These are phyloP conservation scores for Phytoseiulus persimilis DNA, from an alignment of 2,888 invertebrate genomes.

Conservation along the genomic window DNA sequence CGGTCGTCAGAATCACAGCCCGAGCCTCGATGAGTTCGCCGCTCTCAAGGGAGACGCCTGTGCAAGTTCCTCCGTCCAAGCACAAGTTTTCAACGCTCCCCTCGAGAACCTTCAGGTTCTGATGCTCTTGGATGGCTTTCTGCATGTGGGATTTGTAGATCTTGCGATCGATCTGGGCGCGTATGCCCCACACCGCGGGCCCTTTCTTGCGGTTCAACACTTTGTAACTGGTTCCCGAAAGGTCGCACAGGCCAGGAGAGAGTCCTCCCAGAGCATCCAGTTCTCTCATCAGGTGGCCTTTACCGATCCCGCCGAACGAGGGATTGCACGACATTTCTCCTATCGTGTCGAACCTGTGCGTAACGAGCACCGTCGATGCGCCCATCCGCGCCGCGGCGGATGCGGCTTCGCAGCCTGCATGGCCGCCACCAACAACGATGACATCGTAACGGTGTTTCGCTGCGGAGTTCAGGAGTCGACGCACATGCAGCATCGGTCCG, in stretches of 20 bases:
- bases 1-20: slow-evolving; percentile 72
- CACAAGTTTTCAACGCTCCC: slow-evolving; percentile 71
- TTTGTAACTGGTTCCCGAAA: slow-evolving; percentile 70
- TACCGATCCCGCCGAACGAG: slow-evolving; percentile 83
- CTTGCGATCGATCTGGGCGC: slow-evolving; percentile 76
- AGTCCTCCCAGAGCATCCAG: slow-evolving; percentile 79
- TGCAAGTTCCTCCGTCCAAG: slow-evolving; percentile 51
- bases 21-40: slow-evolving; percentile 58
- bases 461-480: slow-evolving; percentile 21
- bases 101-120: slow-evolving; percentile 61
- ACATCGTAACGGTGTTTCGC: slow-evolving; percentile 57
- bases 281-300: slow-evolving; percentile 77
- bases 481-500: slow-evolving; percentile 23
- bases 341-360: slow-evolving; percentile 72
- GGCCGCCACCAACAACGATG: slow-evolving; percentile 78
- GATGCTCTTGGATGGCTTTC: slow-evolving; percentile 59
- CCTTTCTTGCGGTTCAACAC: slow-evolving; percentile 70
- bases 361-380: slow-evolving; percentile 66
- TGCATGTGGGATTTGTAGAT: slow-evolving; percentile 71
- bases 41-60: slow-evolving; percentile 44
- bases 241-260: slow-evolving; percentile 67
- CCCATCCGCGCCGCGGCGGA: slow-evolving; percentile 75
- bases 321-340: slow-evolving; percentile 91
- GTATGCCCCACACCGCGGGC: slow-evolving; percentile 77
- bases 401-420: slow-evolving; percentile 81